Conservation (phyloP, 2,888 invertebrate genomes). For the Drosophila tripunctata region DNA sequence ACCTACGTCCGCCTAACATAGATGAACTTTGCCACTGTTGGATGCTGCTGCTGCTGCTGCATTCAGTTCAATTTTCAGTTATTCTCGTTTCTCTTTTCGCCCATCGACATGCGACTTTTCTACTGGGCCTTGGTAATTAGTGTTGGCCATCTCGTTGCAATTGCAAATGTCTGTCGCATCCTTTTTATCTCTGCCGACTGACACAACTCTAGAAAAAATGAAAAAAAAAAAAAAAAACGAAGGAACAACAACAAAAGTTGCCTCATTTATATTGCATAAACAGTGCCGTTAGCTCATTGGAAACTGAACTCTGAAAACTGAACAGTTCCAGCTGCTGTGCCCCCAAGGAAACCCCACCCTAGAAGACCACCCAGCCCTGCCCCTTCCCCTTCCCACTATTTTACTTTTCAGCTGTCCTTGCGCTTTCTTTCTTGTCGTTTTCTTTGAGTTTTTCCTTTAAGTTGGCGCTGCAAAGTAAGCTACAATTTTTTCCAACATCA, state of each 20-base stretch:
- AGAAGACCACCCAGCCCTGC: neutral
- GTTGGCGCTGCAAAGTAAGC: constrained; percentile 48
- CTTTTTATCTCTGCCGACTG: constrained; percentile 47
- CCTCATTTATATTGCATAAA: constrained; percentile 76
- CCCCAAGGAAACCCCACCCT: neutral
- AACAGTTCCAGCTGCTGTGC: constrained; percentile 9
- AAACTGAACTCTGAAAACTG: constrained; percentile 29
- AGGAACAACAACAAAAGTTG: constrained; percentile 30
- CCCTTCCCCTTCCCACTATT: neutral
- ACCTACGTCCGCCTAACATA: neutral
- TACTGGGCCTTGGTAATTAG: constrained; percentile 48
- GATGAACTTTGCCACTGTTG: no score
- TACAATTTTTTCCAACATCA: constrained; percentile 45
- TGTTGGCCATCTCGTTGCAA: constrained; percentile 18
- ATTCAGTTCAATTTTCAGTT: neutral
- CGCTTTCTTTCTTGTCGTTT: constrained; percentile 2
- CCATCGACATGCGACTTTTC: constrained; percentile 1
- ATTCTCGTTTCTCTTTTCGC: no score
- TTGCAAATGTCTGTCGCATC: constrained; percentile 2
- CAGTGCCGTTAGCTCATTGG: constrained; percentile 58
- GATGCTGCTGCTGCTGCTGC: neutral
- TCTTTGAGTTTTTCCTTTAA: constrained; percentile 34
- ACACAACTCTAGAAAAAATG: neutral
- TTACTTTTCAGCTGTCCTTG: constrained; percentile 6
- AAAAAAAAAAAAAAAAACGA: neutral